Evolutionary conservation across 2,113 vertebrate genomes (phyloP).

Genomic region (Zapornia atra): DNA sequence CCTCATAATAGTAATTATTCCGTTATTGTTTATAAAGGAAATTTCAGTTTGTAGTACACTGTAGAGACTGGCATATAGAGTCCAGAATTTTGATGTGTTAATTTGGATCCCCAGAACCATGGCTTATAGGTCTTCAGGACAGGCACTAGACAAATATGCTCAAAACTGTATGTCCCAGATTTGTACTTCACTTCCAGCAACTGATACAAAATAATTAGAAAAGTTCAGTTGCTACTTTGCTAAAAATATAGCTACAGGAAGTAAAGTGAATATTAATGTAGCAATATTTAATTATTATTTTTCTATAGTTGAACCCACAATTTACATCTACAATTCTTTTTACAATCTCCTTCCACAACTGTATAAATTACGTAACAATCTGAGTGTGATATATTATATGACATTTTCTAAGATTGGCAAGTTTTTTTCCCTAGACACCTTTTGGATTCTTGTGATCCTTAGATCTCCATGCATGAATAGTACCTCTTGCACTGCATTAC

Average conservation of each 20-base stretch:
- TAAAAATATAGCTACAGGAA: neutral
- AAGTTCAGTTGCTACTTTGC: neutral
- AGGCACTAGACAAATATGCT: neutral
- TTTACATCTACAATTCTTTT: neutral
- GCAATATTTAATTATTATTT: neutral
- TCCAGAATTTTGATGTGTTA: neutral
- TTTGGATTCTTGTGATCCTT: neutral
- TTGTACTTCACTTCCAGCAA: neutral
- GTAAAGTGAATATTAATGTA: neutral
- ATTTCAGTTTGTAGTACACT: neutral
- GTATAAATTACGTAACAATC: neutral
- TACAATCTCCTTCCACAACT: neutral
- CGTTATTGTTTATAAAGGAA: neutral
- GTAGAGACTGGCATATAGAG: neutral
- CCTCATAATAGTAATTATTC: neutral
- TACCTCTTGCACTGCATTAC: neutral
- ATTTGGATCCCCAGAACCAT: neutral
- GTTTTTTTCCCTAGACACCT: neutral
- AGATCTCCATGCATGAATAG: neutral
- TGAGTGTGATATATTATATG: neutral
- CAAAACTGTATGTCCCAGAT: neutral
- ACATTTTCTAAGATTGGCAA: neutral
- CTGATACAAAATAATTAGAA: neutral
- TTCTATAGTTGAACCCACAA: neutral
- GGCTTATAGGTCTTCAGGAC: neutral